A percentile compares a stretch with the other conserved stretches of the same genome.
Conservation (phyloP, 2,113 vertebrate species). For the Leiothrix lutea region DNA sequence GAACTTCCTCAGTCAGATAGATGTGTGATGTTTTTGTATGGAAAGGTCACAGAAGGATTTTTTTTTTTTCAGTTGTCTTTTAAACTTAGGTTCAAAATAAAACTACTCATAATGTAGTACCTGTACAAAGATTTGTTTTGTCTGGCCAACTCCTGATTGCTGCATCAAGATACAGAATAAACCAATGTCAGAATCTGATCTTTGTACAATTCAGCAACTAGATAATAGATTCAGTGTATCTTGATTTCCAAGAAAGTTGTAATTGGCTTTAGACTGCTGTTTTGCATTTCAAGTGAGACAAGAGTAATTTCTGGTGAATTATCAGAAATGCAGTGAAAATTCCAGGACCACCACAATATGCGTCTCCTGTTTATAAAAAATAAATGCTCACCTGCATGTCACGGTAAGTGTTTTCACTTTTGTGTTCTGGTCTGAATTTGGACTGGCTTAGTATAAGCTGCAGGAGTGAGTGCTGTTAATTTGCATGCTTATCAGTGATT, state of each 20-base stretch:
- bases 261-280: neutral
- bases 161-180: neutral
- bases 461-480: neutral
- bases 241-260: neutral
- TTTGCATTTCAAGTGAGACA: neutral
- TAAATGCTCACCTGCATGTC: rapidly evolving
- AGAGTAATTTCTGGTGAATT: neutral
- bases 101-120: neutral
- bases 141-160: neutral
- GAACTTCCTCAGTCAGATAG: neutral
- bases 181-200: neutral
- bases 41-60: neutral
- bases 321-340: neutral
- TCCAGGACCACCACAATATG: neutral
- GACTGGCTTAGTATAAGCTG: neutral
- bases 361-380: neutral
- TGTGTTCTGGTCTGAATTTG: neutral
- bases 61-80: neutral
- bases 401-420: neutral
- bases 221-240: neutral
- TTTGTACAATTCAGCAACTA: neutral
- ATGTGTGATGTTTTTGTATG: neutral
- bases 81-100: neutral
- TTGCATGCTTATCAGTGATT: neutral
- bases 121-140: neutral